Evolutionary conservation across 2,113 vertebrate genomes (phyloP), one percentile per base, ranked within the genome.

Genomic region (Calyptomena viridis): DNA sequence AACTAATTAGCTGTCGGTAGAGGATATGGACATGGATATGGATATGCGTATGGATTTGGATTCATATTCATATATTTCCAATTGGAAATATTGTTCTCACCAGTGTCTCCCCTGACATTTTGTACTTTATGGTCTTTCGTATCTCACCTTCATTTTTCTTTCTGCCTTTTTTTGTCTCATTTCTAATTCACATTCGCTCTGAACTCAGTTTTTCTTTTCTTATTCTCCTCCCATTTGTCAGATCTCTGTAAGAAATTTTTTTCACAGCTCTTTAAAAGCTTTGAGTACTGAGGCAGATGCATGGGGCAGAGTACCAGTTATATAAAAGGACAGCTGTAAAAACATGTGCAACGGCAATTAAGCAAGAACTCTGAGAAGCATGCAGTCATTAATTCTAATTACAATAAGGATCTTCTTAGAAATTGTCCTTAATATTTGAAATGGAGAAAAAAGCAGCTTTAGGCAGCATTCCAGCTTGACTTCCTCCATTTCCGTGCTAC

Each of bases 281-380:
- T 72, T 58, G 89, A 94, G 42, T 73, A 73, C 78, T 17, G 79
- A 81, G 84, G 91, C 72, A 77, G 75, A 87, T 75, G 74, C 86
- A 96, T 19, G 19, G 64, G 66, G 64, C 69, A 94, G 75, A 47
- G 84, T 92, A 84, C 59, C 84, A 66, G 64, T 87, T 95, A 93
- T 80, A 88, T 79, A 94, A 95, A 97, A 95, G 91, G 84, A 83
- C 96, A 97, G 96, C 97, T 97, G 96, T 96, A 95, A 96, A 98
- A 98, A 97, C 90, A 97, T 67, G 94, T 95, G 87, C 27, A 42
- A 93, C 2, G 1, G 92, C 86, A 96, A 96, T 84, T 93, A 96
- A 89, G 93, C 83, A 93, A 97, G 87, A 75, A 39, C 91, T 84
- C 88, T 60, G 71, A 92, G 88, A 96, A 93, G 37, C 50, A 83